phyloP scores from a whole-genome alignment of 2,797 vertebrate species.

The Falco concolor region DNA sequence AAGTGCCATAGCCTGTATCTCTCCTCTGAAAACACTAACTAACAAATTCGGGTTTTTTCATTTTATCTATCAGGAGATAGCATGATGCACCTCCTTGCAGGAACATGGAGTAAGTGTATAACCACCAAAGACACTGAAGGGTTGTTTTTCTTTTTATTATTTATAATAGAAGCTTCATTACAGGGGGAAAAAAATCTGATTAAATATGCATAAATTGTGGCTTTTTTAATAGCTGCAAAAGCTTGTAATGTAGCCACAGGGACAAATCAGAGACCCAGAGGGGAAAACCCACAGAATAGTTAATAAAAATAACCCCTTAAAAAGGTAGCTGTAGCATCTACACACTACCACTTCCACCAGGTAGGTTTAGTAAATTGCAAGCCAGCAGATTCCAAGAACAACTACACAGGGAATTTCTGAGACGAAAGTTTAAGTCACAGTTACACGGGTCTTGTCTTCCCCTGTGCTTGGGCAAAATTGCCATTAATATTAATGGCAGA shows the following conservation, averaged over 20 bases:
- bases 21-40: not conserved
- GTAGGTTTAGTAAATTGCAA: not conserved
- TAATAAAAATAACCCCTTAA: not conserved
- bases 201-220: not conserved
- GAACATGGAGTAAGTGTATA: not conserved
- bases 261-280: not conserved
- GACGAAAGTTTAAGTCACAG: slow-evolving; percentile 50
- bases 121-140: not conserved
- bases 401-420: not conserved
- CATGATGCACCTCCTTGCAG: not conserved
- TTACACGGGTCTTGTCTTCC: slow-evolving; percentile 52
- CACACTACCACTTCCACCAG: not conserved
- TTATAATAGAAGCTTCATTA: not conserved
- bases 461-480: slow-evolving; percentile 48
- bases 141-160: not conserved
- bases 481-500: slow-evolving; percentile 74
- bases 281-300: not conserved
- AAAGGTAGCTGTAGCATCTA: not conserved
- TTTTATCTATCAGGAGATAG: not conserved
- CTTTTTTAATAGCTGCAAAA: not conserved
- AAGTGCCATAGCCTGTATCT: not conserved
- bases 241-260: not conserved
- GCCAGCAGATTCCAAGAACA: not conserved
- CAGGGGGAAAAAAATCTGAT: not conserved
- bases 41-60: not conserved